Percentiles rank a stretch among this genome's conserved stretches.
Evolutionary conservation across 2,888 invertebrate species (phyloP).

Genomic region (Rhogogaster chlorosoma): DNA sequence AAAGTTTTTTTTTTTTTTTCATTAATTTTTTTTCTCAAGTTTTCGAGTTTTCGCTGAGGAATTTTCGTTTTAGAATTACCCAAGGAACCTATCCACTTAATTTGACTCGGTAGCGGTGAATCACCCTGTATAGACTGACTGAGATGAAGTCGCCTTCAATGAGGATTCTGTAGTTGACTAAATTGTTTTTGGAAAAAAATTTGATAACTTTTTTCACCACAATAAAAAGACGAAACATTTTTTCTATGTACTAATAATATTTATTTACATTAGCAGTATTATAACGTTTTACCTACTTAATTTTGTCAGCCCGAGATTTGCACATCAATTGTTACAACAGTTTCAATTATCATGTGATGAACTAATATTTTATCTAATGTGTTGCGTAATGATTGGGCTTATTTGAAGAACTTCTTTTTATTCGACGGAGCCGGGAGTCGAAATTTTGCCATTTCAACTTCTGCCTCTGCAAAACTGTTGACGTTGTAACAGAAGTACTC

Average conservation of each 20-base stretch:
- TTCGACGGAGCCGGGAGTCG: conserved; percentile 90
- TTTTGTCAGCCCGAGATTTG: not conserved
- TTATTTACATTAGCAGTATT: conserved; percentile 18
- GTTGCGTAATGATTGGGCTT: not conserved
- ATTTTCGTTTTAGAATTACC: too few species aligned
- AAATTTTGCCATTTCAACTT: conserved; percentile 90
- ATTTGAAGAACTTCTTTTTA: conserved; percentile 65
- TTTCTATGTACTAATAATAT: conserved; percentile 16
- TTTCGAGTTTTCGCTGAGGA: too few species aligned
- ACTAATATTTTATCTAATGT: conserved; percentile 5
- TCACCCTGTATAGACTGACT: not conserved
- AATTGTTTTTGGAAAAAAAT: not conserved
- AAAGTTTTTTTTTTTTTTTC: too few species aligned
- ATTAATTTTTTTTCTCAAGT: too few species aligned
- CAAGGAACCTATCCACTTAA: too few species aligned
- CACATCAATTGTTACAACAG: not conserved
- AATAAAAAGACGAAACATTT: not conserved
- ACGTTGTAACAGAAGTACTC: conserved; percentile 92
- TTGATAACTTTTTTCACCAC: not conserved
- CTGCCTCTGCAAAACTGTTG: conserved; percentile 90
- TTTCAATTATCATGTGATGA: not conserved
- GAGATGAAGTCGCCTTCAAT: not conserved
- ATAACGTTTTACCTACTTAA: not conserved
- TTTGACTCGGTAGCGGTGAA: too few species aligned
- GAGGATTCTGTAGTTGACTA: not conserved